Evolutionary conservation across 1,140 invertebrate genomes (phyloP).

Genomic region (Nomia melanderi): DNA sequence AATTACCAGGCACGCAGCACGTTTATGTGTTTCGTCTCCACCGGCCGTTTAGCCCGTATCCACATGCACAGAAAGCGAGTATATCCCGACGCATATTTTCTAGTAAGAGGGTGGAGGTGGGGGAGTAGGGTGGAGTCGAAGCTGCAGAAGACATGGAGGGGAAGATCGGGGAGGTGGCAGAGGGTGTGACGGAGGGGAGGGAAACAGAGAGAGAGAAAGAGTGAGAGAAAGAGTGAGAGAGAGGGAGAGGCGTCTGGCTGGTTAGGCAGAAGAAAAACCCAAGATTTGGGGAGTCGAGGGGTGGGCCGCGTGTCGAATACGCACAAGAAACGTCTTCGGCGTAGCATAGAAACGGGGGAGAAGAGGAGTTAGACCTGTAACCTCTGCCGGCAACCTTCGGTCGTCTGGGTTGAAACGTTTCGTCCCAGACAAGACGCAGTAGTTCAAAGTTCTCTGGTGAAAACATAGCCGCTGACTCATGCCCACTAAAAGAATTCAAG

Average conservation of each 20-base stretch:
- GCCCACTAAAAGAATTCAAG: slow-evolving; percentile 16
- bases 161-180: too few relatives aligned
- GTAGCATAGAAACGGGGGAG: neutral
- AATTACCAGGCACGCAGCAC: neutral
- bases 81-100: slow-evolving; percentile 23
- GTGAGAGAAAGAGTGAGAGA: neutral
- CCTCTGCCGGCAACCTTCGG: slow-evolving; percentile 67
- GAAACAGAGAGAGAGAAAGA: neutral
- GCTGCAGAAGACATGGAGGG: too few relatives aligned
- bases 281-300: slow-evolving; percentile 23
- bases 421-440: slow-evolving; percentile 58
- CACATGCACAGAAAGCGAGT: too few relatives aligned
- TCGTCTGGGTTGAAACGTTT: slow-evolving; percentile 55
- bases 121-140: too few relatives aligned
- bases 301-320: slow-evolving; percentile 6
- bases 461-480: slow-evolving; percentile 63
- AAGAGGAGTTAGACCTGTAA: slow-evolving; percentile 42
- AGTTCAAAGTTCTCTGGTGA: slow-evolving; percentile 71
- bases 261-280: slow-evolving; percentile 33
- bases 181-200: neutral
- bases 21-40: neutral
- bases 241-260: slow-evolving; percentile 21
- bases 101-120: neutral
- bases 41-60: neutral
- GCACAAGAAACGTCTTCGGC: slow-evolving; percentile 10